phyloP scores from a whole-genome alignment of 2,888 invertebrate genomes.

The Oxystoma pomonae region DNA sequence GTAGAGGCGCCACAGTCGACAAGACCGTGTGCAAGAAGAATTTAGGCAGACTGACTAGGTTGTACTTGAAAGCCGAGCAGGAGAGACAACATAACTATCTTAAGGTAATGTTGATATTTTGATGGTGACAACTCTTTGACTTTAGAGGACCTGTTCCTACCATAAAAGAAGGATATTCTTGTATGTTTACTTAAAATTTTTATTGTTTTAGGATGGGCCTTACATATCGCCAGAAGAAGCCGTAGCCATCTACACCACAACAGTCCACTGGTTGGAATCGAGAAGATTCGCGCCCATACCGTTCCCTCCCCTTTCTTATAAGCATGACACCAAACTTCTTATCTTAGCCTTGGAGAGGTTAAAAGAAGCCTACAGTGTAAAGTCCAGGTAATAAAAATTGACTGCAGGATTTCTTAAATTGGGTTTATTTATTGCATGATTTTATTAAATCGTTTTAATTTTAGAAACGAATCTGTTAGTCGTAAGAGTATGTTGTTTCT shows the following conservation, averaged over 20 bases:
- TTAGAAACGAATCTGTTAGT: no score
- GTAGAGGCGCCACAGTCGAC: conserved; percentile 99
- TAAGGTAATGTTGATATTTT: no score
- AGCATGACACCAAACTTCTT: conserved; percentile 97
- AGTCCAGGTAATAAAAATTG: conserved; percentile 57
- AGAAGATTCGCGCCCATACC: conserved; percentile 98
- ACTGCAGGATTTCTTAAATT: neutral
- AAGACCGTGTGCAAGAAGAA: conserved; percentile 99
- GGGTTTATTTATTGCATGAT: no score
- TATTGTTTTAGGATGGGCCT: conserved; percentile 75
- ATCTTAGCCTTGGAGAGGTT: conserved; percentile 94
- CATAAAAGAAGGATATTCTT: no score
- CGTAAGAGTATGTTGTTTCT: no score
- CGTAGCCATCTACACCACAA: conserved; percentile 99
- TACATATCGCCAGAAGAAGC: conserved; percentile 99
- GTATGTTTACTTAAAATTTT: neutral
- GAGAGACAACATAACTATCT: conserved; percentile 98
- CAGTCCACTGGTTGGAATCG: conserved; percentile 99
- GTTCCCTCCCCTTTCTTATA: conserved; percentile 98
- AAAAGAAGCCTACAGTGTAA: conserved; percentile 97
- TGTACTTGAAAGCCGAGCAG: conserved; percentile 97
- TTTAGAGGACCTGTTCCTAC: no score
- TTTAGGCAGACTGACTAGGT: conserved; percentile 91
- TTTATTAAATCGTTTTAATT: no score
- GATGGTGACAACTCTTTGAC: no score